Evolutionary conservation across 2,113 vertebrate species (phyloP).

Genomic region (Brachirus orientalis): DNA sequence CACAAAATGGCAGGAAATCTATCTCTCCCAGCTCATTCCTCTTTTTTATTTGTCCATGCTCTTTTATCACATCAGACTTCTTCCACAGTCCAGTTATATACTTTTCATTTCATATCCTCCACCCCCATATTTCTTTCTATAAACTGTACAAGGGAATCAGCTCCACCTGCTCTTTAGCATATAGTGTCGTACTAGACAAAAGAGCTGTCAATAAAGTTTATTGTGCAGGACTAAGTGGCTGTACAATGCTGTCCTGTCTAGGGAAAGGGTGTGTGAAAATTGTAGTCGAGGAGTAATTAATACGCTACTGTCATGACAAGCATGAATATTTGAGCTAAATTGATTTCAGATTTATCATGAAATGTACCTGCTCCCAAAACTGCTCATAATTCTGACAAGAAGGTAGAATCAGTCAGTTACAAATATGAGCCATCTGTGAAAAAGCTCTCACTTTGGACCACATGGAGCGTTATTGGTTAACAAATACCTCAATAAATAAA

Average conservation of each 20-base stretch:
- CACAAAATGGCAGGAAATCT: constrained; percentile 79
- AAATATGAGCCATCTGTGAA: constrained; percentile 7
- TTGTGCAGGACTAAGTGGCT: constrained; percentile 57
- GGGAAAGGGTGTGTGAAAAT: constrained; percentile 12
- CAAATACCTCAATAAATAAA: not conserved
- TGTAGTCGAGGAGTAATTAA: constrained; percentile 80
- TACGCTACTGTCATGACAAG: constrained; percentile 86
- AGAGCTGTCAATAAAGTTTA: constrained; percentile 63
- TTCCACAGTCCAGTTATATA: constrained; percentile 17
- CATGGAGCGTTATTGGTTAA: not conserved
- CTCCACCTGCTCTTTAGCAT: constrained; percentile 5
- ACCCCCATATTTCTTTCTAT: not conserved
- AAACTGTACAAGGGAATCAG: constrained; percentile 13
- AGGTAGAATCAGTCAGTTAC: constrained; percentile 7
- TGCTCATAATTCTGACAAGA: constrained; percentile 12
- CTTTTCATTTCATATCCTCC: not conserved
- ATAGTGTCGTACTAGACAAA: constrained; percentile 18
- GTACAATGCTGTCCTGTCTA: constrained; percentile 39
- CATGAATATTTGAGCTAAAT: constrained; percentile 91
- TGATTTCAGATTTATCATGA: constrained; percentile 92
- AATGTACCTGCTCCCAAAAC: constrained; percentile 83
- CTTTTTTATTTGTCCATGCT: constrained; percentile 47
- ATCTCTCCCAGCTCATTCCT: constrained; percentile 60
- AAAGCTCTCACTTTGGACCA: not conserved
- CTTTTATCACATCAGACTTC: constrained; percentile 28